Conservation (phyloP, 1,140 invertebrate genomes). For the Aphaenogaster ashmeadi region DNA sequence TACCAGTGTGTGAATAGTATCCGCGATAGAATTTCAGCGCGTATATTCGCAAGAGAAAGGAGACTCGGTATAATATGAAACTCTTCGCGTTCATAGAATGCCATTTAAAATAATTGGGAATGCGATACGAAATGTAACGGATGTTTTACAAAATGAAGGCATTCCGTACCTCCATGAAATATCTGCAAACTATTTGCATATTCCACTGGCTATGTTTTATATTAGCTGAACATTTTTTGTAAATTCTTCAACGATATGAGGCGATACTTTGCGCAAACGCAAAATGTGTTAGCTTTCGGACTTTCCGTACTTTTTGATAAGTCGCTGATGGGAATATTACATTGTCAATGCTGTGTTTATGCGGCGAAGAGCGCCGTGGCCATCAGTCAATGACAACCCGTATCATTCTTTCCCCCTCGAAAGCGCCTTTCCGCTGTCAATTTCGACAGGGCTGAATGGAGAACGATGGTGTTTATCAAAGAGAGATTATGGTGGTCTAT, state of each 20-base stretch:
- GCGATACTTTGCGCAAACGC: neutral
- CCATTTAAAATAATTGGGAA: conserved; percentile 47
- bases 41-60: neutral
- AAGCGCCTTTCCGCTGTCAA: conserved; percentile 41
- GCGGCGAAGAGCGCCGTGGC: neutral
- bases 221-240: neutral
- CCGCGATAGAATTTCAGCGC: conserved; percentile 30
- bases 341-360: conserved; percentile 21
- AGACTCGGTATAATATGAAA: conserved; percentile 30
- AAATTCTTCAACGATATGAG: neutral
- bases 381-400: conserved; percentile 50
- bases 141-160: conserved; percentile 40
- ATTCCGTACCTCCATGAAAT: conserved; percentile 26
- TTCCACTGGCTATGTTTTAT: neutral
- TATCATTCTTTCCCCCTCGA: conserved; percentile 30
- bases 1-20: conserved; percentile 5
- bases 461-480: conserved; percentile 40
- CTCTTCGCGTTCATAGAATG: conserved; percentile 34
- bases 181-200: conserved; percentile 1
- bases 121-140: conserved; percentile 16
- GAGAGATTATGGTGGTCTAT: conserved; percentile 23
- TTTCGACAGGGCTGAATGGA: conserved; percentile 12
- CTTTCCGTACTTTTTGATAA: neutral
- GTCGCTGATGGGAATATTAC: conserved; percentile 7
- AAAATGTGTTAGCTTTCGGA: neutral